Evolutionary conservation across 2,888 invertebrate species (phyloP), one percentile per base, ranked within the genome.

Genomic region (Eristalis tenax): DNA sequence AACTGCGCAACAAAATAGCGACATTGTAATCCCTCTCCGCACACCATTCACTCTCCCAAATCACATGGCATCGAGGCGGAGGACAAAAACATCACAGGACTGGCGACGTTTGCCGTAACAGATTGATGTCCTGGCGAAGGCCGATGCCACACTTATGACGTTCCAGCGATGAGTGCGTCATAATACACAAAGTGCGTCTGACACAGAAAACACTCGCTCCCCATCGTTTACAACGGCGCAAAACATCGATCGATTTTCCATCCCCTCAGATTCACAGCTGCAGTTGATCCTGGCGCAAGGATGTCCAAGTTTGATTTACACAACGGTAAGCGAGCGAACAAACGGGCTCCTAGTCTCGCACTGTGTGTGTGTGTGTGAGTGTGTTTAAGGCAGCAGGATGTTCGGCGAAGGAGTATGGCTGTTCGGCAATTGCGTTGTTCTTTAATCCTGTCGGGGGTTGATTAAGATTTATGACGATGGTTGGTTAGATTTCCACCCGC

Each of bases 401-500:
- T 18, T 50, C 18, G 50, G 8, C 8, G 50, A 63, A 63, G 63
- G 63, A 28, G 32, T 15, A 63, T n/a, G 28, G 63, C n/a, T 56
- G 63, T 6, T 69, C 68, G 79, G n/a, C 43, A 66, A 73, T 80
- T 79, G 65, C 79, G 74, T 84, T 80, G 75, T 75, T 69, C 23
- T 70, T 66, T 80, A 78, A 69, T 78, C 78, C 73, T 74, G 73
- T 13, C 43, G 71, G 50, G 64, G 43, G 63, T 66, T 80, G 83
- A 83, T 78, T 78, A 77, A 68, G 78, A 78, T 83, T 78, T 73
- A 73, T 78, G 76, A 71, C 65, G 32, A 77, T 66, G 50, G 28
- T 43, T 82, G 70, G 59, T 26, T 57, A 59, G 28, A 66, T 38
- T 71, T 69, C 40, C 56, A n/a, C 43, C 57, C 26, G 64, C 70